Evolutionary conservation across 2,113 vertebrate species (phyloP), one percentile per base, ranked within the genome.

Genomic region (Bucco capensis): DNA sequence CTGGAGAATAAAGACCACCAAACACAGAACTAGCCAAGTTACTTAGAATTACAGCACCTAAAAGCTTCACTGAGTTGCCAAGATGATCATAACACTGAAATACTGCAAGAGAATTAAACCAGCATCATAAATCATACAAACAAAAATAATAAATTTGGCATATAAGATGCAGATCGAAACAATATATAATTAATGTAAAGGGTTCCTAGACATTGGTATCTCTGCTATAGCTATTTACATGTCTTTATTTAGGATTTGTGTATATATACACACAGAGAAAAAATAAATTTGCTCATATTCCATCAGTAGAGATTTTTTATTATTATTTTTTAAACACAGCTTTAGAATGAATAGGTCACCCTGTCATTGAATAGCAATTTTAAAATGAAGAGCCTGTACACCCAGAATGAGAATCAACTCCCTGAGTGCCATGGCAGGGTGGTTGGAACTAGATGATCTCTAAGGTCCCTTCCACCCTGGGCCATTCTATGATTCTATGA

Each of bases 11-110:
- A 80, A 89, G 71, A 33, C 37, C 76, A 90, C 31, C 50, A 65
- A 88, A 75, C 61, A 87, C 54, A 90, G 60, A 85, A 84, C 35
- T 35, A 91, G 74, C 6, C 0, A 0, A 37, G 46, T 87, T 66
- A 62, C 24, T 90, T 21, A 54, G 73, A 79, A 62, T 22, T n/a
- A 50, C 17, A 84, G 8, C 27, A 70, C 19, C 2, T 5, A 81
- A 90, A 90, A 78, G 27, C 40, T 89, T 85, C 77, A 80, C 50
- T 67, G 74, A 85, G 86, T 80, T 85, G 85, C 56, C 35, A 83
- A 87, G 64, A 72, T 76, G 84, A 66, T 24, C 4, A 1, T 28
- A 82, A 66, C 4, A 8, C 62, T 79, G 60, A 84, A 84, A 58
- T 19, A 38, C 13, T 70, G 35, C 8, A 30, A 72, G 50, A 3